phyloP scores from a whole-genome alignment of 2,888 invertebrate genomes.

The Leucoma salicis region DNA sequence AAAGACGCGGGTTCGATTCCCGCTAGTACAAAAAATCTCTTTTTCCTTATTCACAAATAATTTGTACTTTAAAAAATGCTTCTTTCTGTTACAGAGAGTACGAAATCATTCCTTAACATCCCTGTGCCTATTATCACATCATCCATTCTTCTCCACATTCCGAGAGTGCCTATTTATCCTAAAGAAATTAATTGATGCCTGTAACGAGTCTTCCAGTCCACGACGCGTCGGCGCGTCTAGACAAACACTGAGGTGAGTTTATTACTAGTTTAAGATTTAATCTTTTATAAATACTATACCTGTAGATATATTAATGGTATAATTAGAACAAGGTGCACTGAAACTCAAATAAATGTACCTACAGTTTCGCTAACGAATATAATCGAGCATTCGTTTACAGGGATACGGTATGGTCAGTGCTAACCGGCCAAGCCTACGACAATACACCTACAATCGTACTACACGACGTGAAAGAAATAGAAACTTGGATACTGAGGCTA shows the following conservation, averaged over 20 bases:
- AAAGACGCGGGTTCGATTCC: too few species aligned
- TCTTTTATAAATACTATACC: too few species aligned
- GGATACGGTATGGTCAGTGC: conserved; percentile 97
- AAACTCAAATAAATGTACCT: too few species aligned
- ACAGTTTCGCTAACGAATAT: too few species aligned
- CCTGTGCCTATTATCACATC: conserved; percentile 98
- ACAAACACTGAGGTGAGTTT: conserved; percentile 88
- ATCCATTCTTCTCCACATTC: conserved; percentile 99
- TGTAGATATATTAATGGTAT: too few species aligned
- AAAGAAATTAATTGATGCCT: conserved; percentile 97
- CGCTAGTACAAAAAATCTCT: too few species aligned
- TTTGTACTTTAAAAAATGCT: too few species aligned
- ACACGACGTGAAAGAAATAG: conserved; percentile 98
- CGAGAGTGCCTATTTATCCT: conserved; percentile 98
- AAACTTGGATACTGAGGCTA: conserved; percentile 98
- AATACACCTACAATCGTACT: conserved; percentile 93
- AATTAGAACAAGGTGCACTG: too few species aligned
- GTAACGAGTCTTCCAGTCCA: conserved; percentile 96
- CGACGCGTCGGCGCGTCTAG: conserved; percentile 94
- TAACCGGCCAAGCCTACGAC: conserved; percentile 92
- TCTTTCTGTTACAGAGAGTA: conserved; percentile 83
- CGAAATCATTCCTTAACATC: conserved; percentile 98
- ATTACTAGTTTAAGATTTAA: too few species aligned
- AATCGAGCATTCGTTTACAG: conserved; percentile 66
- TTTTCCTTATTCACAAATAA: too few species aligned